Conservation (phyloP, 1,140 invertebrate genomes). For the Armadillidium nasatum region DNA sequence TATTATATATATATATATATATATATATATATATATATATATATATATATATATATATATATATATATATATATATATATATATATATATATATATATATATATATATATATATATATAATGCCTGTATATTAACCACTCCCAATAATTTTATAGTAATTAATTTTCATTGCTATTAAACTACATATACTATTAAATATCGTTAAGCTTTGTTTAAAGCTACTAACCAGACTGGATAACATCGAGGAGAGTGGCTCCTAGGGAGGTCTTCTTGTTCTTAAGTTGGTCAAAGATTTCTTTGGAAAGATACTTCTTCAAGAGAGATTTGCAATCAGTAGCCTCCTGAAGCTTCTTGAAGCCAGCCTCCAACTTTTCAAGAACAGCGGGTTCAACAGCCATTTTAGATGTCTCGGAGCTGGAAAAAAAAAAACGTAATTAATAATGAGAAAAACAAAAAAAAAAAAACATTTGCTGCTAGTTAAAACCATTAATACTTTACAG, state of each 20-base stretch:
- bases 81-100: too few relatives aligned
- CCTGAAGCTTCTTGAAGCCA: conserved; percentile 78
- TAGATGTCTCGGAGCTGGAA: conserved; percentile 29
- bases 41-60: too few relatives aligned
- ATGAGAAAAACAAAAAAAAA: not conserved
- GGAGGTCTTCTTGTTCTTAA: conserved; percentile 83
- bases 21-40: too few relatives aligned
- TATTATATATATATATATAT: too few relatives aligned
- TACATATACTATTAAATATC: too few relatives aligned
- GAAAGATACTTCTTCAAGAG: conserved; percentile 90
- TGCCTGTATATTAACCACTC: too few relatives aligned
- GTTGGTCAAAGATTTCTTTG: conserved; percentile 79
- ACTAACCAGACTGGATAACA: conserved; percentile 77
- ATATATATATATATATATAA: too few relatives aligned
- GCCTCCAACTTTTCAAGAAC: conserved; percentile 82
- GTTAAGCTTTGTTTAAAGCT: not conserved
- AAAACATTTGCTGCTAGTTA: too few relatives aligned
- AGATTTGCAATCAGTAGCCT: conserved; percentile 80
- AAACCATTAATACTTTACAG: too few relatives aligned
- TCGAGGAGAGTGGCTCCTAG: conserved; percentile 85
- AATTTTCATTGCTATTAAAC: too few relatives aligned
- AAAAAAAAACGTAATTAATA: conserved; percentile 18
- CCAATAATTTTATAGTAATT: too few relatives aligned
- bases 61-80: too few relatives aligned
- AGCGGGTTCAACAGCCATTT: conserved; percentile 51